A percentile compares a stretch with the other conserved stretches of the same genome.
Conservation (phyloP, 2,888 invertebrate species). For the Cryptocheilus praepositus region DNA sequence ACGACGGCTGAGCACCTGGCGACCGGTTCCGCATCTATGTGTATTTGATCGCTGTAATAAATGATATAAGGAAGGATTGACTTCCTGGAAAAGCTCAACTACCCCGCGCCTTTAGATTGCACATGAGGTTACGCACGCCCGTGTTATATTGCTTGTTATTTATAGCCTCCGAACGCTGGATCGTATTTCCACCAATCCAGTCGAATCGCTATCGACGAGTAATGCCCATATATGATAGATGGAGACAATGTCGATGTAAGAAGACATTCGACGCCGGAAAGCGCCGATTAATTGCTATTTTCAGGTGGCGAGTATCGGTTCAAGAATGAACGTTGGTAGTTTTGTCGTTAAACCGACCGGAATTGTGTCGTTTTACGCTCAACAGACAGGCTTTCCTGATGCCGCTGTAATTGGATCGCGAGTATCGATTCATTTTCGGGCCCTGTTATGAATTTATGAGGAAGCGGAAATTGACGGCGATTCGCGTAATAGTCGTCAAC, state of each 20-base stretch:
- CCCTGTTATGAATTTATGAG: constrained; percentile 12
- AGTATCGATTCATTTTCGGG: constrained; percentile 9
- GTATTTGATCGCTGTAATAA: constrained; percentile 48
- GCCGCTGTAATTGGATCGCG: neutral
- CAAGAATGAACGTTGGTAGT: too few relatives aligned
- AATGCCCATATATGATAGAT: too few relatives aligned
- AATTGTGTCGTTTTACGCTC: too few relatives aligned
- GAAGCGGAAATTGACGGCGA: constrained; percentile 45
- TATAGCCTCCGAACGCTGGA: neutral
- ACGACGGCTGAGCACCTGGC: constrained; percentile 44
- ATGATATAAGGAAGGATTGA: constrained; percentile 40
- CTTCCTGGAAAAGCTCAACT: constrained; percentile 48
- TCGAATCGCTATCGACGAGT: too few relatives aligned
- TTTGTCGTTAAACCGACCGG: too few relatives aligned
- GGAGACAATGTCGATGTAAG: too few relatives aligned
- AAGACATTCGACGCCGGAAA: too few relatives aligned
- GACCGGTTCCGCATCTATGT: constrained; percentile 40
- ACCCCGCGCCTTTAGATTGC: constrained; percentile 23
- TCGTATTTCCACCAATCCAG: neutral
- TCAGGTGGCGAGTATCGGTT: too few relatives aligned
- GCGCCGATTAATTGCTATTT: too few relatives aligned
- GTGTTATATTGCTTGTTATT: constrained; percentile 6
- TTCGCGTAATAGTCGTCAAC: too few relatives aligned
- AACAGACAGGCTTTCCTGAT: too few relatives aligned
- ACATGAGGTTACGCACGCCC: constrained; percentile 13